Evolutionary conservation across 2,113 vertebrate genomes (phyloP), one percentile per base, ranked within the genome.

Genomic region (Oenanthe oenanthe): DNA sequence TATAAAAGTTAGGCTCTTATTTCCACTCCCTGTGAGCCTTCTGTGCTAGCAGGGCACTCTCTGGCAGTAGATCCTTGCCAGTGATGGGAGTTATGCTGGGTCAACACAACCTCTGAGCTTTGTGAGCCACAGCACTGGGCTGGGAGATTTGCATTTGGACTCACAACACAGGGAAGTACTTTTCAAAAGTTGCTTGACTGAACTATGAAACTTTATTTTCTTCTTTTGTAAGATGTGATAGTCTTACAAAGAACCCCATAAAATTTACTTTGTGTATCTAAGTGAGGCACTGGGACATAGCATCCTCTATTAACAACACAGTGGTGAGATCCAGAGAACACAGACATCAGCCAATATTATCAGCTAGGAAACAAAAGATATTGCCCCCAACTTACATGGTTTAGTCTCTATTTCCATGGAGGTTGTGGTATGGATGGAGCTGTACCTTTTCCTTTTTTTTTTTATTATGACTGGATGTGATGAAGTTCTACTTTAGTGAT

Each of bases 51-150:
- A 72, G 36, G 58, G 4, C 24, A 18, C 3, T 29, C 43, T 48
- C 67, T 73, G 76, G 42, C 32, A 45, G 38, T 8, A 34, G 28
- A 32, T 43, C 53, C 42, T 75, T 5, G 1, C 42, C 65, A 32
- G 7, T 13, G 32, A 34, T 58, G 26, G 51, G 56, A 66, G 26
- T 42, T 57, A 19, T 54, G 53, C 51, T 68, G 71, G 40, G 43
- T 9, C 78, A 75, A 26, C 17, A 2, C 0, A 1, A 34, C 25
- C 32, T 24, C 45, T 28, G 32, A 71, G 29, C 38, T 71, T 32
- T 2, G 0, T 1, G 0, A 87, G 40, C 73, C 89, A 51, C 16
- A 65, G 18, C 79, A 71, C 10, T 0, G 0, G 15, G 25, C 38
- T 40, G 38, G 8, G 14, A 79, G 45, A 31, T 82, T 63, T 88